These are phyloP conservation scores for Watsonalla binaria DNA, from an alignment of 2,888 invertebrate species.

Conservation along the genomic window DNA sequence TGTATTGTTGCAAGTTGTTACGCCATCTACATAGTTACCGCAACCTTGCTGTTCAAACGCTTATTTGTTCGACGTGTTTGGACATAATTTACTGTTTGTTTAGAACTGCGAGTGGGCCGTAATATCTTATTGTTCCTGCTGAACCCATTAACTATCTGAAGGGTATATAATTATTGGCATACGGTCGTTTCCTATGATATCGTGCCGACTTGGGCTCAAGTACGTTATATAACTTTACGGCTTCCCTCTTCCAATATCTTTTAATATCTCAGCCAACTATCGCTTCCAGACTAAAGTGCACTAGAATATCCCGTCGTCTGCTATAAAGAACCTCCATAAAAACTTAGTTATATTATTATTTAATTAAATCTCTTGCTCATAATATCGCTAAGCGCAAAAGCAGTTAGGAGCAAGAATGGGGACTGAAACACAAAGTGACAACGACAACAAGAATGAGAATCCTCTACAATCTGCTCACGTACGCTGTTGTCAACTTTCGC, in stretches of 20 bases:
- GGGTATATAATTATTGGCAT: conserved; percentile 46
- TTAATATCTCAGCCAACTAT: conserved; percentile 34
- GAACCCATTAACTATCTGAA: conserved; percentile 53
- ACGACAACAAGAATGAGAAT: conserved; percentile 49
- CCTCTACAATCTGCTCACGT: conserved; percentile 66
- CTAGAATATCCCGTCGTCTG: conserved; percentile 14
- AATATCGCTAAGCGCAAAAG: conserved; percentile 8
- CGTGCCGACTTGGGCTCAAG: conserved; percentile 18
- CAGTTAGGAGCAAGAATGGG: conserved; percentile 46
- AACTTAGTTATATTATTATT: conserved; percentile 28
- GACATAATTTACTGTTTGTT: conserved; percentile 62
- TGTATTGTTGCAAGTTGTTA: conserved; percentile 37
- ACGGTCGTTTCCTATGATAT: conserved; percentile 47
- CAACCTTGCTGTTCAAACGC: conserved; percentile 58
- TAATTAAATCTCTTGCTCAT: conserved; percentile 23
- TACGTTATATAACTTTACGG: conserved; percentile 24
- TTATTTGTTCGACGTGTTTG: conserved; percentile 60
- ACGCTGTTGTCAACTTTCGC: conserved; percentile 72
- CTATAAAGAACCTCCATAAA: conserved; percentile 27
- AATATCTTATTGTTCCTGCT: conserved; percentile 62
- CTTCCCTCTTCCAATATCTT: conserved; percentile 33
- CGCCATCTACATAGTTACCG: conserved; percentile 48
- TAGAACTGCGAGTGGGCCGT: conserved; percentile 58
- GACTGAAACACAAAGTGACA: conserved; percentile 52
- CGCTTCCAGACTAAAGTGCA: conserved; percentile 21